Conservation (phyloP, 1,140 invertebrate species). For the Macrobrachium rosenbergii region DNA sequence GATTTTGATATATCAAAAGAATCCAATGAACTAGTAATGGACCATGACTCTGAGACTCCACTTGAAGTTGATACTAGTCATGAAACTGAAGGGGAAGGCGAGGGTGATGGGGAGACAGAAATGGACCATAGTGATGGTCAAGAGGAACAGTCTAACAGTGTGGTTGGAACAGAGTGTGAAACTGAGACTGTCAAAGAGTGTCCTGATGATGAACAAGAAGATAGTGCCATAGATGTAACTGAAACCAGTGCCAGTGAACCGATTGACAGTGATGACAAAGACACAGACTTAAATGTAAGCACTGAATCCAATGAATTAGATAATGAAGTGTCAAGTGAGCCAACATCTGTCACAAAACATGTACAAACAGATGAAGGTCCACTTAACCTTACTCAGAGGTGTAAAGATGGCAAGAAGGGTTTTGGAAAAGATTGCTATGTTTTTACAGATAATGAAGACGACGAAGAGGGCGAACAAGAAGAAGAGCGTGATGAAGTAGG, state of each 20-base stretch:
- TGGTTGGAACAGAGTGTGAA: not conserved
- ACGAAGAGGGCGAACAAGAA: conserved; percentile 49
- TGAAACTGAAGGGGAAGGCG: conserved; percentile 65
- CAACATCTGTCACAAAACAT: conserved; percentile 14
- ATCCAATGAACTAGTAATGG: conserved; percentile 56
- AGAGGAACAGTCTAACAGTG: conserved; percentile 7
- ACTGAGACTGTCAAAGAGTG: conserved; percentile 23
- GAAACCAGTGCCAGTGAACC: conserved; percentile 61
- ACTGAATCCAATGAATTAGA: conserved; percentile 56
- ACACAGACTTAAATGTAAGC: conserved; percentile 62
- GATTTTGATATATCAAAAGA: conserved; percentile 54
- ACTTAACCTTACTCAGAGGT: conserved; percentile 40
- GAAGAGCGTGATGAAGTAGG: conserved; percentile 64
- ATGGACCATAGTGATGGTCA: not conserved
- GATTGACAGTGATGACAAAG: conserved; percentile 60
- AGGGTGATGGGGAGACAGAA: conserved; percentile 36
- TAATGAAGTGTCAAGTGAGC: not conserved
- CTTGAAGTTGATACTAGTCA: conserved; percentile 66
- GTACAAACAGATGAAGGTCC: conserved; percentile 53
- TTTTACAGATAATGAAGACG: conserved; percentile 59
- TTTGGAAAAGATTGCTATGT: conserved; percentile 52
- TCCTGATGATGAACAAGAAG: conserved; percentile 58
- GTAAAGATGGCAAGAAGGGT: conserved; percentile 23
- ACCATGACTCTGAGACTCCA: conserved; percentile 65
- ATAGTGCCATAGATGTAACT: conserved; percentile 63